Percentiles rank a stretch among this genome's conserved stretches.
Conservation (phyloP, 2,797 vertebrate species). For the Diplodus sargus region DNA sequence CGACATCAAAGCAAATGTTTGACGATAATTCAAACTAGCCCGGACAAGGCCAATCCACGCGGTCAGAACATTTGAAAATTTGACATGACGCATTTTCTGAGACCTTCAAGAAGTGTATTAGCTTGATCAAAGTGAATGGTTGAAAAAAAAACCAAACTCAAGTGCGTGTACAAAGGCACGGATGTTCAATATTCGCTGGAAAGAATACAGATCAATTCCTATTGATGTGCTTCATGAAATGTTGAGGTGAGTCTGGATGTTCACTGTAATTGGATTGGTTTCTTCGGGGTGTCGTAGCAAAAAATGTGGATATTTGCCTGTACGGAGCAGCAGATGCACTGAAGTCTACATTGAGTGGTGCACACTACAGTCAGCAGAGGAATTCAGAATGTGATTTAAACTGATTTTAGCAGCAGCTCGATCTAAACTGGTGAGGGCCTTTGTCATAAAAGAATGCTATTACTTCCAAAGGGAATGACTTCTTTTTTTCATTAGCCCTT, state of each 20-base stretch:
- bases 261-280: conserved; percentile 43
- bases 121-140: conserved; percentile 57
- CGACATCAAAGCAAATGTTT: conserved; percentile 63
- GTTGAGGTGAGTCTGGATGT: conserved; percentile 39
- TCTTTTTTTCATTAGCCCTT: conserved; percentile 61
- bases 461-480: conserved; percentile 65
- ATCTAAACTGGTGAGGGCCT: conserved; percentile 43
- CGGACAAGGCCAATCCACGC: conserved; percentile 58
- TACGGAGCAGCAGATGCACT: conserved; percentile 20
- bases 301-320: conserved; percentile 35
- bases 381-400: conserved; percentile 45
- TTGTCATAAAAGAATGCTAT: conserved; percentile 53
- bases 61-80: conserved; percentile 61
- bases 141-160: conserved; percentile 13
- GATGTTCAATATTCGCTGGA: conserved; percentile 24
- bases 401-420: conserved; percentile 34
- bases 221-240: conserved; percentile 49
- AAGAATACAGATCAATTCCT: conserved; percentile 51
- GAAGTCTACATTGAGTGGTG: conserved; percentile 1
- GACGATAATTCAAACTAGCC: conserved; percentile 53
- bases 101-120: conserved; percentile 51
- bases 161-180: conserved; percentile 38
- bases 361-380: conserved; percentile 23
- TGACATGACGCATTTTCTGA: conserved; percentile 46
- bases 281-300: conserved; percentile 15